phyloP scores from a whole-genome alignment of 2,113 vertebrate species.

The Gobiocypris rarus region DNA sequence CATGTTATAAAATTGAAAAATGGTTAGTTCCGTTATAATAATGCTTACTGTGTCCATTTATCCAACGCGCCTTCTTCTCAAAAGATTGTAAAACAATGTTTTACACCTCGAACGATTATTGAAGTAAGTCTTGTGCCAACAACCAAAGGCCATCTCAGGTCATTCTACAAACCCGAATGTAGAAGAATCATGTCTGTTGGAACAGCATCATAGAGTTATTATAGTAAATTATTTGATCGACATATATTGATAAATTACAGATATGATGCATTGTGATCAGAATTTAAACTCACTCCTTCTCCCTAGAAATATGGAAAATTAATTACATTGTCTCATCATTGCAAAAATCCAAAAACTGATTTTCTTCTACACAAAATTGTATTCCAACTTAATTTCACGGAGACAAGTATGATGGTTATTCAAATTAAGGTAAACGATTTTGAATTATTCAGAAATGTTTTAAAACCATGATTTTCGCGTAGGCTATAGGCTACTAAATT shows the following conservation, averaged over 20 bases:
- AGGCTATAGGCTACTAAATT: background rate
- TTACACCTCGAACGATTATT: constrained; percentile 12
- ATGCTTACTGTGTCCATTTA: background rate
- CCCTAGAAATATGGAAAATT: background rate
- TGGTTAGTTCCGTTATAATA: background rate
- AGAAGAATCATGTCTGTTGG: background rate
- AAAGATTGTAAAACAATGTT: background rate
- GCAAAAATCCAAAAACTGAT: background rate
- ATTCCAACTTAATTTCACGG: background rate
- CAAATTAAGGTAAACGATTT: background rate
- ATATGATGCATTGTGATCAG: background rate
- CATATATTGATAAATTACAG: background rate
- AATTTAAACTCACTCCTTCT: background rate
- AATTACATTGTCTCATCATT: background rate
- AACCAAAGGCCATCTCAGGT: constrained; percentile 24
- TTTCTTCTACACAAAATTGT: background rate
- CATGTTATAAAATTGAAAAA: background rate
- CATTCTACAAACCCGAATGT: background rate
- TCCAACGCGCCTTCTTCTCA: background rate
- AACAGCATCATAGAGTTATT: background rate
- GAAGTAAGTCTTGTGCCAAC: background rate
- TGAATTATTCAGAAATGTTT: background rate
- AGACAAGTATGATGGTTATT: background rate
- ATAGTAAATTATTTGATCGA: background rate
- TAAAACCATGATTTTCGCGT: background rate